Conservation (phyloP, 1,140 invertebrate species). For the Apis cerana region DNA sequence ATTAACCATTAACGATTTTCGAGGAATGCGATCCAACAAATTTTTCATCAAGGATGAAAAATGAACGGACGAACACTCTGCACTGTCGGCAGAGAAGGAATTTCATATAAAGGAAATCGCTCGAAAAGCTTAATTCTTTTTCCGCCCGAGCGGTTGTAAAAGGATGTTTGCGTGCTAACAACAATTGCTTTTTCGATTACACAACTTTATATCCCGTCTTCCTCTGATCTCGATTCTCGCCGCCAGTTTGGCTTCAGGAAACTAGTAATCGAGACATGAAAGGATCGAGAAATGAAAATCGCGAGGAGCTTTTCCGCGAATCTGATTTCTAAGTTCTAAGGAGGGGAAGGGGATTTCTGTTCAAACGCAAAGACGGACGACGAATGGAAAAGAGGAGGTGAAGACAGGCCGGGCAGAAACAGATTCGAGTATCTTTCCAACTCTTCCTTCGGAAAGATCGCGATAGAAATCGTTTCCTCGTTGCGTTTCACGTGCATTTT, state of each 20-base stretch:
- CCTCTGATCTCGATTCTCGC: background rate
- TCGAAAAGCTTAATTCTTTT: background rate
- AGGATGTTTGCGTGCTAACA: constrained; percentile 1
- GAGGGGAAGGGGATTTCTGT: too few relatives aligned
- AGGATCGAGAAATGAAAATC: background rate
- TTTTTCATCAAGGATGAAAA: too few relatives aligned
- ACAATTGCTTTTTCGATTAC: constrained; percentile 1
- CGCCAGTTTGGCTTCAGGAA: background rate
- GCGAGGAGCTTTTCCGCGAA: background rate
- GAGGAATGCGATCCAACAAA: too few relatives aligned
- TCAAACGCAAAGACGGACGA: background rate
- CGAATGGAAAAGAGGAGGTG: background rate
- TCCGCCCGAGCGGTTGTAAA: background rate
- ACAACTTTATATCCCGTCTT: constrained; percentile 3
- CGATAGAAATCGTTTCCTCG: background rate
- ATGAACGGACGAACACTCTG: too few relatives aligned
- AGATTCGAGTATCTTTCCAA: background rate
- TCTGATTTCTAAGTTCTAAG: background rate
- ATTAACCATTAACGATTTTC: too few relatives aligned
- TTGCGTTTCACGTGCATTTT: background rate
- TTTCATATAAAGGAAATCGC: background rate
- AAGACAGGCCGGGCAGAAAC: background rate
- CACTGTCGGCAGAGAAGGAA: too few relatives aligned
- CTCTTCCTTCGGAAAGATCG: background rate
- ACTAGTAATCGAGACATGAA: background rate